Conservation (phyloP, 1,140 invertebrate genomes). For the Drosophila arawakana region DNA sequence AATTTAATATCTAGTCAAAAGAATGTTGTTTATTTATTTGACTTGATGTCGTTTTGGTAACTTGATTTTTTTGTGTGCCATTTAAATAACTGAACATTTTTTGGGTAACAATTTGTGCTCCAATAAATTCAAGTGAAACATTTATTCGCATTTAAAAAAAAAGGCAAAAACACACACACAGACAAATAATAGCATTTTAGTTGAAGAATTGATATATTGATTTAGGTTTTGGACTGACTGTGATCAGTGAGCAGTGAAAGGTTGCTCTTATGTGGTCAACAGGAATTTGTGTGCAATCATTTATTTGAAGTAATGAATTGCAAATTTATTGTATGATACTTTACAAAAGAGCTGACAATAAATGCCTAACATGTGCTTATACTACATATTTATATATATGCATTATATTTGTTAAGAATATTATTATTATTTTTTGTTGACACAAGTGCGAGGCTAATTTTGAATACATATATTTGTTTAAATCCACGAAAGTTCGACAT, state of each 20-base stretch:
- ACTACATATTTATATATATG: background rate
- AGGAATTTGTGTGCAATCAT: constrained; percentile 1
- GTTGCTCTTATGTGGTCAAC: background rate
- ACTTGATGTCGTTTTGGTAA: background rate
- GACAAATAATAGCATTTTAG: background rate
- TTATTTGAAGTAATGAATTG: constrained; percentile 8
- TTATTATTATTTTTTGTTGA: background rate
- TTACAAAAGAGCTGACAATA: background rate
- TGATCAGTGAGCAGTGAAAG: constrained; percentile 3
- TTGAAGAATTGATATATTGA: background rate
- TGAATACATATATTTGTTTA: background rate
- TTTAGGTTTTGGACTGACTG: background rate
- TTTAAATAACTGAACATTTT: background rate
- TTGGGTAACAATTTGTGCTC: background rate
- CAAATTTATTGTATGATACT: background rate
- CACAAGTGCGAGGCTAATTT: constrained; percentile 15
- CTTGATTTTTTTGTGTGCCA: background rate
- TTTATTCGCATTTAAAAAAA: background rate
- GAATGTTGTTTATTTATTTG: too few species aligned
- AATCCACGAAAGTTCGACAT: background rate
- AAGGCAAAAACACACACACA: background rate
- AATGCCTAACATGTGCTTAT: background rate
- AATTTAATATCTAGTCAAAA: too few species aligned
- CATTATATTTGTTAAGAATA: background rate
- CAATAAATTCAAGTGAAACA: constrained; percentile 2